Evolutionary conservation across 2,113 vertebrate genomes (phyloP), one percentile per base, ranked within the genome.

Genomic region (Polypterus senegalus): DNA sequence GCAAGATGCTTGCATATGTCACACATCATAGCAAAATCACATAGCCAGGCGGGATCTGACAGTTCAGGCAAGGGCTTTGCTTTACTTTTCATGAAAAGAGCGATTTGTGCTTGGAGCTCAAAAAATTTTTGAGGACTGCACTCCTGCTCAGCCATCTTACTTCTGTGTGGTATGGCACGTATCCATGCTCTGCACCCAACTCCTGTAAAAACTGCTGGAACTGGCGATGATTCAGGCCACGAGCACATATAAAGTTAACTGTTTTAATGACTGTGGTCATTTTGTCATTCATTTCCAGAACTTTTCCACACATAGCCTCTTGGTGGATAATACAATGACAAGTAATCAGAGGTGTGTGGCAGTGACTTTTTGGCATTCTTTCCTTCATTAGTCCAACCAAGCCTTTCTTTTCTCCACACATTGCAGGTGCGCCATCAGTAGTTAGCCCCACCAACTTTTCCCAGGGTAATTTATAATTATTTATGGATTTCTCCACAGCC

Each of bases 301-400:
- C 62, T 1, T 71, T 70, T 1, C 70, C 65, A 0, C 71, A 77
- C 0, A 76, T 60, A 0, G 73, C 62, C 7, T 79, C 76, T 0
- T 74, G 73, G 61, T 73, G 74, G 4, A 79, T 61, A 8, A 79
- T 77, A 53, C 77, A 79, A n/a, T 69, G 10, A 0, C 76, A 1
- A 0, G 69, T 79, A 44, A 69, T 69, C 5, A 76, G 66, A 0
- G 63, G 61, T 0, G 67, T 52, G 43, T 68, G 66, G 65, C 56
- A 60, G 58, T 67, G 48, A 0, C 5, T 7, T 3, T 1, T 45
- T 0, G 71, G 73, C 47, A 61, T 70, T 66, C 61, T 72, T 64
- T 68, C 49, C 27, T 69, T 67, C 5, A 78, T 66, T 9, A 67
- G 68, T 1, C 68, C 62, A 1, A 73, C 66, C 4, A 74, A 61